Evolutionary conservation across 2,797 vertebrate genomes (phyloP), one percentile per base, ranked within the genome.

Genomic region (Halcyon leucocephala): DNA sequence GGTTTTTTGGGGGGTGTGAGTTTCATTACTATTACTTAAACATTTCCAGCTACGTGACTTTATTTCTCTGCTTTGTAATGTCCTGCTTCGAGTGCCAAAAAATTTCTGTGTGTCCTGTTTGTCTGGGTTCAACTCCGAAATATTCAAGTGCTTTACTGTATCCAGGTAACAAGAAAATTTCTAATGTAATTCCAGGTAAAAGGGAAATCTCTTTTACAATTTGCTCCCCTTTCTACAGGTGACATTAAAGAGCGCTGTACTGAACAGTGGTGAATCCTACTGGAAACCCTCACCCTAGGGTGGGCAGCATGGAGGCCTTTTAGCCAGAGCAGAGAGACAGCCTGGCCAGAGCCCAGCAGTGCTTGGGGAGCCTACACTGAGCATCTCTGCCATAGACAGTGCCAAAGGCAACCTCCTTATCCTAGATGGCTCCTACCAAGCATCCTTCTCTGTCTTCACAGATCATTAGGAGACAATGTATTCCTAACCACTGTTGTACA

Each of bases 301-400:
- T 46, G 49, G 24, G 19, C 72, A 52, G 55, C 2, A 28, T n/a
- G 33, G 49, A 55, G 82, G 18, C 13, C 29, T 46, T 19, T 24
- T 25, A 29, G 33, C 33, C 0, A 0, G 8, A 48, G 73, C 41
- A 15, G 6, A 52, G 20, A 21, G 14, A 14, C 29, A 72, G 22
- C 35, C 41, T 15, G 28, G 70, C 52, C 4, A 0, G 33, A 39
- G 49, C 28, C 54, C 2, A 0, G 20, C 12, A 9, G 25, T 4
- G 13, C 21, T 39, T 3, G 0, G 4, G 2, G 19, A 62, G 35
- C 29, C 28, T 44, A 15, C 57, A 20, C n/a, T 9, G 74, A 62
- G 25, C n/a, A 24, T 8, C 54, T 62, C 29, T 1, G 1, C 33
- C 24, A 16, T 20, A 49, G 15, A 11, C 0, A 1, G 22, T 2